Evolutionary conservation across 2,888 invertebrate species (phyloP), one percentile per base, ranked within the genome.

Genomic region (Meteorus colon): DNA sequence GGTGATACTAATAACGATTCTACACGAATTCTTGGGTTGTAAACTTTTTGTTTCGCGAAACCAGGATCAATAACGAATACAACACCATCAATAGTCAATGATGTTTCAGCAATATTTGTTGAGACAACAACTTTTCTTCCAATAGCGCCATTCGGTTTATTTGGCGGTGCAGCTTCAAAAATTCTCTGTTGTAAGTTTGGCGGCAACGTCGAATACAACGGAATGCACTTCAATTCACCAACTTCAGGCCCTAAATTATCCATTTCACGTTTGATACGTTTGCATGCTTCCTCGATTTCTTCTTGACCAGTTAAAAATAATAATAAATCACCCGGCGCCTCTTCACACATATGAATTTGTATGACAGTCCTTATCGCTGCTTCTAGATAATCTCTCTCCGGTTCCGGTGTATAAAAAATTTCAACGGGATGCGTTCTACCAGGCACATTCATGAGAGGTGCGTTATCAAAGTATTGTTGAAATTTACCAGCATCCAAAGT

Each of bases 51-150:
- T 87, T 99, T 99, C 0, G 99, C 98, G 91, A 99, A 99, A 12
- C 99, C 99, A 0, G 99, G 99, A 90, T 99, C 99, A 86, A 99
- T 99, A 12, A 99, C 99, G 89, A 98, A 99, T 14, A 99, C 99
- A 1, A 99, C 98, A 67, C 99, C 99, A 86, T 99, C 99, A 84
- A 99, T 99, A 5, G 99, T 99, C 31, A 99, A 90, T 0, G 99
- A 99, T 0, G 99, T 99, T 91, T 99, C 99, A 0, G 99, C 99
- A 82, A 99, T 99, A 89, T 99, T 99, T 0, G 99, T 99, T 0
- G 99, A 98, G 0, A 99, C 98, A 0, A 99, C 99, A 0, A 98
- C 97, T 90, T 94, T 97, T 4, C 97, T 91, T 0, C 98, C 97
- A 45, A 98, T 95, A 0, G 96, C 96, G 0, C 98, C 98, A 83